Base-by-base conservation (phyloP, 64 coral and sea anemone species). In the Astreopora myriophthalma region DNA sequence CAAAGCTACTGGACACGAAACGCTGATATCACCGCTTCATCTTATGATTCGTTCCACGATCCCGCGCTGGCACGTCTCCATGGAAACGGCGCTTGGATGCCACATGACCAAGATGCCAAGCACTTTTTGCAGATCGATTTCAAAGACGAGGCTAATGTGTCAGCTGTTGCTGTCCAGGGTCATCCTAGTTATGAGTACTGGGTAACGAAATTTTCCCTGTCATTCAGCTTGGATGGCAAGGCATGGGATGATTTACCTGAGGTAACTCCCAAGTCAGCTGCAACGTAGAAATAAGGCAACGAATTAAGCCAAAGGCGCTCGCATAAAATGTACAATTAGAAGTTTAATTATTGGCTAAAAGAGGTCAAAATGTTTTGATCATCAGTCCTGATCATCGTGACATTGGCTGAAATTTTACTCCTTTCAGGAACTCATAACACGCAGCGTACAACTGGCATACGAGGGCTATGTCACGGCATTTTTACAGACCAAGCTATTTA, bases 71-170 rank as follows among this genome's bases (percentile, higher is more conserved):
- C 95, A 63, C 91, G 95, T 67, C 95, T 97, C 48, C 89, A 97
- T 75, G 91, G 89, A 3, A 82, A 68, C 13, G 86, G 87, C 3
- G 95, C 95, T 67, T 97, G 95, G 95, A 89, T 91, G 86, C 95
- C 95, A 62, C 73, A 69, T 22, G 85, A 29, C 52, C 91, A 94
- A 46, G 73, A 52, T 24, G 66, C 61, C 17, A 74, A 83, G 12
- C 91, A 97, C 72, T 85, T 97, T 68, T 57, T 97, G 7, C 95
- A 97, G 88, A 87, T 97, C 80, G 71, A 97, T 84, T 94, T 97
- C 46, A 63, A 80, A 33, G 55, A 57, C 26, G 73, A 94, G 48
- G 63, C 95, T 26, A 94, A 89, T 4, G 39, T 97, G 40, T 94
- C 82, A 46, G 91, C 86, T 30, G 48, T 97, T 12, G 95, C 87